Base-by-base conservation (phyloP, 2,797 vertebrate genomes). In the Halcyon chelicuti region DNA sequence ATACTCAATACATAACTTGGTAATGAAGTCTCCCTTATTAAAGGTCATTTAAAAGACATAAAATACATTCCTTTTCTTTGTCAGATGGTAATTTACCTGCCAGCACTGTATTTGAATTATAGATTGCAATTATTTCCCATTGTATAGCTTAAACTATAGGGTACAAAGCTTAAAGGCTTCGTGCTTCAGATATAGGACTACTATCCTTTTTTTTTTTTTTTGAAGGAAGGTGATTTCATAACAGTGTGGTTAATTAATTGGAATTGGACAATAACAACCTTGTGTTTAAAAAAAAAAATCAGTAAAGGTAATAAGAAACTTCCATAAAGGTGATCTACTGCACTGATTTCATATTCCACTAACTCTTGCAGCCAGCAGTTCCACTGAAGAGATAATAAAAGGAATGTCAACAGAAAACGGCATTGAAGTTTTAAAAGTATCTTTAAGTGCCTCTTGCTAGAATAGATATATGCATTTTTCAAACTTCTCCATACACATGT, bases 1-100 rank as follows among this genome's bases (percentile, higher is more conserved):
- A 52, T n/a, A 86, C 8, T 12, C 7, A 18, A 42, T 0, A 3
- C 5, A 26, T 0, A 15, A 25, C 52, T 54, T 37, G 33, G 11
- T 39, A 75, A 70, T n/a, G 26, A 37, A 28, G 5, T 17, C 51
- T 75, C 28, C 46, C 18, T 72, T 55, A 80, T 13, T 66, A 84
- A 77, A 3, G 10, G 21, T 52, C 40, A 35, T 12, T 29, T 25
- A 35, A 13, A 83, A 39, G 8, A 77, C 52, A 74, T 4, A 6
- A 72, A 52, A 60, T 5, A 61, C 5, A 12, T 9, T 7, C 26
- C 23, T n/a, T 26, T 44, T 85, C 35, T 31, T 51, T 51, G 40
- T 54, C 57, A 77, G 62, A 25, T 19, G 4, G 18, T 37, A 44
- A 55, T 15, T 65, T 51, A 72, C 26, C 31, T 84, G n/a, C 37